Base-by-base conservation (phyloP, 2,888 invertebrate species). In the Galeopsomyia nigrocyanea region DNA sequence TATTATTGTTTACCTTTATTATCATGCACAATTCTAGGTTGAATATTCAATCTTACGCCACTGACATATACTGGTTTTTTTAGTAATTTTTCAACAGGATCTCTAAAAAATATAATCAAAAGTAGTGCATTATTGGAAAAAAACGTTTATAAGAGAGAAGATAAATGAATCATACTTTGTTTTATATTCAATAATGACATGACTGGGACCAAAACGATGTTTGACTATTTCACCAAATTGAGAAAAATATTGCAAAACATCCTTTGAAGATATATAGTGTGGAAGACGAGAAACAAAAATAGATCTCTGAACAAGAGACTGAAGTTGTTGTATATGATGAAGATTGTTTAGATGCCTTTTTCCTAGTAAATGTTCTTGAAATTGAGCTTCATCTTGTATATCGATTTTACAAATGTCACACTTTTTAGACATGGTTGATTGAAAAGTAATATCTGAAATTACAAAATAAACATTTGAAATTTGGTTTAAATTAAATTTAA, bases 351-450 rank as follows among this genome's bases (percentile, higher is more conserved):
- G 68, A 77, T 86, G 85, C 58, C 77, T 82, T 61, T 82, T 83
- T 3, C 84, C 84, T 31, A 71, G 53, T 13, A 83, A 13, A 66
- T 86, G 85, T 47, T 74, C 76, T 62, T 78, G 72, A 50, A 78
- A 81, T 21, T 82, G 64, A 62, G 77, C 53, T 0, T 81, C 75
- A 68, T 81, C 79, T 47, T 74, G 60, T 7, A 81, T 75, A 26
- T 78, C 17, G 3, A 80, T 57, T 26, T 76, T 75, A 73, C 86
- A 86, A 60, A 81, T n/a, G 5, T 82, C 79, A 58, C 84, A 84
- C 2, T 55, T 57, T 63, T 76, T 77, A 46, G 77, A 69, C 79
- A 81, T 82, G 70, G 50, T 39, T 79, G 47, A 55, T 21, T 19
- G 39, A n/a, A 16, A n/a, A 70, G 26, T 56, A 67, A 49, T 13